phyloP scores from a whole-genome alignment of 1,140 invertebrate species.

The Zelostemma sp. region DNA sequence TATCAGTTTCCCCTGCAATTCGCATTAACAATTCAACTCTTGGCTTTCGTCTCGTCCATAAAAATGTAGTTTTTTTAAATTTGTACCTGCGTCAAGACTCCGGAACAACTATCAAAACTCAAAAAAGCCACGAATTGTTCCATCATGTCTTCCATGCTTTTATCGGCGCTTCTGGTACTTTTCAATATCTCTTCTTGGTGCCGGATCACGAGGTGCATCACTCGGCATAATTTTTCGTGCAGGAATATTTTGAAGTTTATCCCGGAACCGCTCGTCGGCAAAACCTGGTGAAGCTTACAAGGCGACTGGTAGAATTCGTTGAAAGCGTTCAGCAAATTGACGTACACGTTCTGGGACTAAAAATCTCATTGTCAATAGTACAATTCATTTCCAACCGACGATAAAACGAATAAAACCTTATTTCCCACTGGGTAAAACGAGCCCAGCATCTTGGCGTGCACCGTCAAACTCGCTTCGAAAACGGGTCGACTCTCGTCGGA shows the following conservation, averaged over 20 bases:
- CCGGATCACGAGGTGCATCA: slow-evolving; percentile 56
- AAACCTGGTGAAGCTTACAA: slow-evolving; percentile 48
- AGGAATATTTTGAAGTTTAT: slow-evolving; percentile 65
- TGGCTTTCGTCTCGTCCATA: too few relatives aligned
- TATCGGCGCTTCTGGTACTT: slow-evolving; percentile 50
- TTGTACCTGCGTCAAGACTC: slow-evolving; percentile 27
- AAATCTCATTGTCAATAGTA: slow-evolving; percentile 19
- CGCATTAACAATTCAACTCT: neutral
- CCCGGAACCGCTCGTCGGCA: slow-evolving; percentile 59
- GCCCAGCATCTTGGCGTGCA: slow-evolving; percentile 58
- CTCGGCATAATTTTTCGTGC: slow-evolving; percentile 63
- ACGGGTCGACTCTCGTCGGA: slow-evolving; percentile 59
- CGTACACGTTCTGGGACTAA: slow-evolving; percentile 48
- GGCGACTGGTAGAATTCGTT: slow-evolving; percentile 53
- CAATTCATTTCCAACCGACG: too few relatives aligned
- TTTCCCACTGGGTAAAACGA: slow-evolving; percentile 30
- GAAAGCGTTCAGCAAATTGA: slow-evolving; percentile 56
- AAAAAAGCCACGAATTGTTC: slow-evolving; percentile 62
- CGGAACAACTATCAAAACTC: slow-evolving; percentile 40
- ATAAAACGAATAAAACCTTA: slow-evolving; percentile 29
- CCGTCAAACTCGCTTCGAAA: slow-evolving; percentile 63
- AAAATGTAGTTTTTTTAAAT: neutral
- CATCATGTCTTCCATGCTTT: slow-evolving; percentile 58
- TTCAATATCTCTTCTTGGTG: slow-evolving; percentile 64
- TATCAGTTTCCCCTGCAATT: slow-evolving; percentile 47